phyloP scores from a whole-genome alignment of 1,140 invertebrate genomes.

The Dreissena polymorpha region DNA sequence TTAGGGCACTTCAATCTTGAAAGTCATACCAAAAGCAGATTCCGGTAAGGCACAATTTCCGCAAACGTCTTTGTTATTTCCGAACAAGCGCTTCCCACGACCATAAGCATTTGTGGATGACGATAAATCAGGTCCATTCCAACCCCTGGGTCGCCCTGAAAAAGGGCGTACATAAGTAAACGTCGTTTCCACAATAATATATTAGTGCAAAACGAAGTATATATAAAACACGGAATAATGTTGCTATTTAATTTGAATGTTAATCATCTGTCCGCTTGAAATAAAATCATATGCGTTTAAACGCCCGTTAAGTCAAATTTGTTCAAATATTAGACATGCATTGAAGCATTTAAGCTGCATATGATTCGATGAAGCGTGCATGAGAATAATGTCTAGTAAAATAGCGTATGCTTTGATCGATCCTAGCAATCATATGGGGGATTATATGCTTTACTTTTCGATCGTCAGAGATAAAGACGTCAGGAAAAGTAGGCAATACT shows the following conservation, averaged over 20 bases:
- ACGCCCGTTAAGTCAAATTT: neutral
- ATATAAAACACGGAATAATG: neutral
- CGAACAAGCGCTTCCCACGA: constrained; percentile 92
- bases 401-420: too few relatives aligned
- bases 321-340: neutral
- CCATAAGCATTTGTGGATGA: constrained; percentile 83
- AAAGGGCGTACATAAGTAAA: neutral
- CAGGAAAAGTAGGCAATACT: too few relatives aligned
- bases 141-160: constrained; percentile 93
- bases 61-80: constrained; percentile 94
- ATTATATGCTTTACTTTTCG: too few relatives aligned
- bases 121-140: constrained; percentile 92
- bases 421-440: too few relatives aligned
- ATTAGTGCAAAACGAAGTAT: neutral
- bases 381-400: too few relatives aligned
- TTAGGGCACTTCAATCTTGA: neutral
- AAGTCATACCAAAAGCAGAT: constrained; percentile 89
- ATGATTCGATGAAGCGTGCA: too few relatives aligned
- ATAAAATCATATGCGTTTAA: neutral
- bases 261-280: neutral
- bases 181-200: neutral
- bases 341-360: too few relatives aligned
- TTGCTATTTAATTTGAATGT: neutral
- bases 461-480: too few relatives aligned
- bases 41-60: constrained; percentile 94